Conservation (phyloP, 2,113 vertebrate genomes). For the Anhinga rufa region DNA sequence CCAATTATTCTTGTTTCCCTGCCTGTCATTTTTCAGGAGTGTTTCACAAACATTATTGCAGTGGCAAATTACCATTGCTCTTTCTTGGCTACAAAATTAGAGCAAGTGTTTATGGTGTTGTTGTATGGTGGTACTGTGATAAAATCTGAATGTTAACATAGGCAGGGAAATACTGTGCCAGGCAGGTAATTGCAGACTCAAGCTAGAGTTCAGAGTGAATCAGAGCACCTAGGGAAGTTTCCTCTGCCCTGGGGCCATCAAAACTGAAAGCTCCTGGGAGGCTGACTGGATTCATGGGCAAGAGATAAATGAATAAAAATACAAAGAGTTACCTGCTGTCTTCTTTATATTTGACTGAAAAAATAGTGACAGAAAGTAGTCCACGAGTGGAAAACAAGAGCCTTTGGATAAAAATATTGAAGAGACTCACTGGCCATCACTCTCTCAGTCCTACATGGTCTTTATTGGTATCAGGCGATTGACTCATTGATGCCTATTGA, state of each 20-base stretch:
- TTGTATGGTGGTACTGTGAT: not conserved
- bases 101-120: not conserved
- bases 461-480: not conserved
- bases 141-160: not conserved
- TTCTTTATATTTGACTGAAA: not conserved
- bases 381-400: not conserved
- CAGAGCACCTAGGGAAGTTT: not conserved
- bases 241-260: not conserved
- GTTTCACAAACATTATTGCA: constrained; percentile 10
- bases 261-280: not conserved
- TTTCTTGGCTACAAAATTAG: not conserved
- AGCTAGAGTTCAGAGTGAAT: not conserved
- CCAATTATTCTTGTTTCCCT: constrained; percentile 37
- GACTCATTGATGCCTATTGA: not conserved
- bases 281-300: not conserved
- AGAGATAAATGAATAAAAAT: not conserved
- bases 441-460: not conserved
- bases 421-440: not conserved
- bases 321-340: not conserved
- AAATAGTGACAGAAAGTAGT: not conserved
- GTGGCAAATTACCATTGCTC: constrained; percentile 9
- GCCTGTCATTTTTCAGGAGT: constrained; percentile 22
- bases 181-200: not conserved
- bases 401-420: not conserved
- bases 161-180: not conserved